These are phyloP conservation scores for Sinocyclocheilus rhinocerous DNA, from an alignment of 2,113 vertebrate genomes.

Conservation along the genomic window DNA sequence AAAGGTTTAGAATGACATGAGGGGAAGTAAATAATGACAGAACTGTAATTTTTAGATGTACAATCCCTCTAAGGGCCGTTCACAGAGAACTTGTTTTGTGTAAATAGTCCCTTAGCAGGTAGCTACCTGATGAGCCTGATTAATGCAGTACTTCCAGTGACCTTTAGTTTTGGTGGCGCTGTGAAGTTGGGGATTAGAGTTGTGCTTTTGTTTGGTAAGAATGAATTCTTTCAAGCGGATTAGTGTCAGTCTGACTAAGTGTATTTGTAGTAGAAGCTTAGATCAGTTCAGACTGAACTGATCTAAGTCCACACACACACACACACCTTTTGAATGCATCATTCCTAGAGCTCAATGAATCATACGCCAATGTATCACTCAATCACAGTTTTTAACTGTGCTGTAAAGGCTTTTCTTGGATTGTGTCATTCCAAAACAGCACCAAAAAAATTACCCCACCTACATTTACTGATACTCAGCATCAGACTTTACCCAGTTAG, in stretches of 20 bases:
- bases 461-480: background rate
- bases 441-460: background rate
- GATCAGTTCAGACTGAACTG: slow-evolving; percentile 5
- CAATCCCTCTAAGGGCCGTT: too few species aligned
- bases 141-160: slow-evolving; percentile 65
- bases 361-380: background rate
- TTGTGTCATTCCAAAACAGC: background rate
- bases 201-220: slow-evolving; percentile 53
- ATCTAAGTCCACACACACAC: too few species aligned
- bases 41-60: too few species aligned
- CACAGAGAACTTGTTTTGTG: background rate
- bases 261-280: slow-evolving; percentile 16
- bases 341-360: slow-evolving; percentile 9
- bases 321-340: too few species aligned
- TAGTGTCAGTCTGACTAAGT: slow-evolving; percentile 8
- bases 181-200: slow-evolving; percentile 63
- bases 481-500: slow-evolving; percentile 7
- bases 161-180: slow-evolving; percentile 55
- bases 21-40: too few species aligned
- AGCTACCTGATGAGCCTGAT: slow-evolving; percentile 59
- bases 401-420: background rate
- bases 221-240: slow-evolving; percentile 62
- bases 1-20: too few species aligned
- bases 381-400: background rate
- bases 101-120: background rate